Conservation (phyloP, 2,797 vertebrate species). For the Fundulus diaphanus region DNA sequence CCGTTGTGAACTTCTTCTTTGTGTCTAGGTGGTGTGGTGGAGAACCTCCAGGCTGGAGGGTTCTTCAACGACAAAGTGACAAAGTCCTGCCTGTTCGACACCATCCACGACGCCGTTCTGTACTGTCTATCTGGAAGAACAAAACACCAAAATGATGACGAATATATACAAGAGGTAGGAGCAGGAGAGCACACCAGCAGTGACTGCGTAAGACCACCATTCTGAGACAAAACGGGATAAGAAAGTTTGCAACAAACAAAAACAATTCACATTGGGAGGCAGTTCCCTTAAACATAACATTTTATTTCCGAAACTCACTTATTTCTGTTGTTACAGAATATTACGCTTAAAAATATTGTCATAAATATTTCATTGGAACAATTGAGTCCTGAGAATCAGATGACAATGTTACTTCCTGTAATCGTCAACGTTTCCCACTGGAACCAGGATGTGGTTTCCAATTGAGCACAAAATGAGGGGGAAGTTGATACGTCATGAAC, state of each 20-base stretch:
- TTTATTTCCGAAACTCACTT: too few relatives aligned
- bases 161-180: neutral
- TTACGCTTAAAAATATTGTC: neutral
- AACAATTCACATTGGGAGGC: neutral
- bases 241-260: neutral
- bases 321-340: neutral
- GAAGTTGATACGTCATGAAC: too few relatives aligned
- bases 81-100: conserved; percentile 87
- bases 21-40: conserved; percentile 75
- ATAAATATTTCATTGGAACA: too few relatives aligned
- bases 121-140: conserved; percentile 59
- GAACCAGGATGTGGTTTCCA: too few relatives aligned
- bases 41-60: conserved; percentile 84
- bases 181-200: neutral
- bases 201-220: neutral
- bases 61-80: conserved; percentile 89
- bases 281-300: too few relatives aligned
- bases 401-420: too few relatives aligned
- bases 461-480: too few relatives aligned
- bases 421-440: too few relatives aligned
- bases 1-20: neutral
- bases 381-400: too few relatives aligned
- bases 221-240: neutral
- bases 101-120: conserved; percentile 86
- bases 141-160: neutral